Percentiles rank a stretch among this genome's conserved stretches.
Evolutionary conservation across 2,113 vertebrate genomes (phyloP).

Genomic region (Setophaga kirtlandii): DNA sequence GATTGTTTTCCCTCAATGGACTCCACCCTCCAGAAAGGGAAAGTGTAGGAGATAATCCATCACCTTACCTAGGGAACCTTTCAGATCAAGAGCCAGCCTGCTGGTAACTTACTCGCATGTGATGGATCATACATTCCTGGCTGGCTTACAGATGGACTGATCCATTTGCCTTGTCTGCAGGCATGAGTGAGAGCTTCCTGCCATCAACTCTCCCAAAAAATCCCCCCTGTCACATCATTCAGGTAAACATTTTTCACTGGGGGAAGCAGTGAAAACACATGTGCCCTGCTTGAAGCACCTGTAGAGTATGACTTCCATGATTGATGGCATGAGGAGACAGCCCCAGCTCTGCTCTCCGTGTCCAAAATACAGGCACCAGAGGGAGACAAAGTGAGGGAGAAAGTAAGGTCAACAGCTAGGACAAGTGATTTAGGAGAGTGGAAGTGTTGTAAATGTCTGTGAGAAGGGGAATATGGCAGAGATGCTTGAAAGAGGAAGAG

Average conservation of each 20-base stretch:
- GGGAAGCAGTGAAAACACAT: not conserved
- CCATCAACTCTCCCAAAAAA: not conserved
- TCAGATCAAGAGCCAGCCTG: not conserved
- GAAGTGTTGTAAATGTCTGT: not conserved
- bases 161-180: not conserved
- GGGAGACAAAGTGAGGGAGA: not conserved
- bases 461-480: not conserved
- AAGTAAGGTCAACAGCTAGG: not conserved
- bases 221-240: not conserved
- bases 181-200: not conserved
- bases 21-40: not conserved
- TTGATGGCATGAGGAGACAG: not conserved
- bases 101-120: not conserved
- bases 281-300: not conserved
- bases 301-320: not conserved
- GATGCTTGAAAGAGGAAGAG: not conserved
- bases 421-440: not conserved
- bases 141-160: not conserved
- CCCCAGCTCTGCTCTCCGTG: not conserved
- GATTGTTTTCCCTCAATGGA: not conserved
- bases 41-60: not conserved
- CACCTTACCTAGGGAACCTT: not conserved
- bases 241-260: not conserved
- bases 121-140: not conserved
- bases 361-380: not conserved